These are phyloP conservation scores for Amblyornis subalaris DNA, from an alignment of 2,113 vertebrate species.

Conservation along the genomic window DNA sequence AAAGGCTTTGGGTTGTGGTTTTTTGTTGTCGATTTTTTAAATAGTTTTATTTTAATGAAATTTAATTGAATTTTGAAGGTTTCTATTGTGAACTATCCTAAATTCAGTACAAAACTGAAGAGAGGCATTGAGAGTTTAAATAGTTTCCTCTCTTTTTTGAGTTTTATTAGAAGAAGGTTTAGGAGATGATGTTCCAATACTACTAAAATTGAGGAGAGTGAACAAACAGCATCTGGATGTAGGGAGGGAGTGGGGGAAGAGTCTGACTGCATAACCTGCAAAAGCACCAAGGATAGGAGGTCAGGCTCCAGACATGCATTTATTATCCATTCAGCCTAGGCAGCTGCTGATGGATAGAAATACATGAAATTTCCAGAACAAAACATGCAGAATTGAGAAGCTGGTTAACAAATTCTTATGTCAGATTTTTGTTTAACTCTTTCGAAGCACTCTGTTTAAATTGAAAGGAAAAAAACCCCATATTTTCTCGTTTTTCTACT, in stretches of 20 bases:
- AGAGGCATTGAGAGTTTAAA: background rate
- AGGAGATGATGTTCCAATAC: background rate
- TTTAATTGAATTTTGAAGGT: background rate
- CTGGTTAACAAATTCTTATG: background rate
- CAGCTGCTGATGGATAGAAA: background rate
- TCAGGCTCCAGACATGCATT: background rate
- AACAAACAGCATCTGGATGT: background rate
- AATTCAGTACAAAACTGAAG: background rate
- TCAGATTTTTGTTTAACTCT: background rate
- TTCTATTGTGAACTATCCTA: background rate
- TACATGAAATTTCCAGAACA: background rate
- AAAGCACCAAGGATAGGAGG: background rate
- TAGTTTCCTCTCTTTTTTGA: background rate
- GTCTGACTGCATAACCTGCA: background rate
- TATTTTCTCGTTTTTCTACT: background rate
- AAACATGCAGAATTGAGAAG: background rate
- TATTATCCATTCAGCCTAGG: background rate
- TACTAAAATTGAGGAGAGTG: background rate
- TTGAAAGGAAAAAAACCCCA: background rate
- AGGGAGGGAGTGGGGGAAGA: rapidly evolving
- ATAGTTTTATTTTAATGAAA: background rate
- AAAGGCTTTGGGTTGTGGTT: background rate
- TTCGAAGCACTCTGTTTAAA: background rate
- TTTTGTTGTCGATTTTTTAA: background rate
- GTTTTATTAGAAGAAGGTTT: background rate